Evolutionary conservation across 2,113 vertebrate species (phyloP), one percentile per base, ranked within the genome.

Genomic region (Protomyctophum bolini): DNA sequence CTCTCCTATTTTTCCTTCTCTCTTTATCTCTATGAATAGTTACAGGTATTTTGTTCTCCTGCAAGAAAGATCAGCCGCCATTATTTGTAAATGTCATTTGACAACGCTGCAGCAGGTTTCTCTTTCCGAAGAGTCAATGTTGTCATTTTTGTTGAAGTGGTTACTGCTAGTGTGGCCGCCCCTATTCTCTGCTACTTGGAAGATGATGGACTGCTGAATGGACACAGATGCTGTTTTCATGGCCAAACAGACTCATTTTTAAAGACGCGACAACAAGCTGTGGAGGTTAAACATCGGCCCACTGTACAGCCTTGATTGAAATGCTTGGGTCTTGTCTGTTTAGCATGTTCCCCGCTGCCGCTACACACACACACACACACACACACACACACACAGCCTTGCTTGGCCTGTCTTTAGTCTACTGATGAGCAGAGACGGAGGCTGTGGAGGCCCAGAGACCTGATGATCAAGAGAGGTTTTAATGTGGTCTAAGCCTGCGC

Each of bases 381-480:
- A 41, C 33, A 41, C 33, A 41, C 33, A 41, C 33, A 41, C 33
- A 41, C 33, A 41, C 33, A 41, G 33, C 3, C 33, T 21, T 21
- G 7, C 50, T 61, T 14, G 21, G 54, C 63, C 48, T 14, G 41
- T 68, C 68, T 80, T 66, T 73, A 58, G 68, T 75, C 67, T 72
- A 45, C 80, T 81, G 75, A 86, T n/a, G 15, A 57, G 46, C 76
- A 64, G 73, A 76, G 72, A 82, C 74, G 80, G 63, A 41, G 63
- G 46, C 70, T 62, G 45, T 41, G 77, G 63, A 72, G 58, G 70
- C 79, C 66, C 72, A 66, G 81, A 41, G 77, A 83, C 79, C 77
- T 63, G 77, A 66, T 74, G 70, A 88, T 88, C 79, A 84, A 85
- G 72, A 67, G 62, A 7, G 33, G 45, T 64, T 77, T 86, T 87